These are phyloP conservation scores for Temnopleurus reevesii DNA, from an alignment of 53 echinoderm and acorn worm species.

Conservation along the genomic window DNA sequence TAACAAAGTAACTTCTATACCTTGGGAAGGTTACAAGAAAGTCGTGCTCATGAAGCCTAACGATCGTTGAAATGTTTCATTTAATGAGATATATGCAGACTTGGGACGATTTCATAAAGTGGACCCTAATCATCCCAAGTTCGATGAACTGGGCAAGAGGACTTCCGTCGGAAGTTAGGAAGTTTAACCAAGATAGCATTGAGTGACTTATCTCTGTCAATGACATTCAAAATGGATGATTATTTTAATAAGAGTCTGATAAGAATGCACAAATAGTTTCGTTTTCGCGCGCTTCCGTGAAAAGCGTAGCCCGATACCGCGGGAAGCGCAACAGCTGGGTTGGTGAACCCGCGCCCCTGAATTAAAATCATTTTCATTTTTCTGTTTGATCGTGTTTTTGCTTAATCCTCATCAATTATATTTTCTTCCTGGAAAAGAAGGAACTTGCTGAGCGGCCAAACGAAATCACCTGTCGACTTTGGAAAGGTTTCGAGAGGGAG, in stretches of 20 bases:
- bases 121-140: slow-evolving; percentile 10
- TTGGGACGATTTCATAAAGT: not conserved
- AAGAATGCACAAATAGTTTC: not conserved
- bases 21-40: too few relatives aligned
- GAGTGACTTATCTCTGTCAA: slow-evolving; percentile 15
- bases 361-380: slow-evolving; percentile 27
- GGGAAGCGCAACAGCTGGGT: slow-evolving; percentile 25
- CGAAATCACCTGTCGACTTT: slow-evolving; percentile 37
- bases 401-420: slow-evolving; percentile 39
- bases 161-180: slow-evolving; percentile 29
- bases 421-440: not conserved
- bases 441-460: not conserved
- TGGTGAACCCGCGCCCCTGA: slow-evolving; percentile 1
- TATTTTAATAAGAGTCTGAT: not conserved
- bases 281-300: slow-evolving; percentile 29
- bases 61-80: too few relatives aligned
- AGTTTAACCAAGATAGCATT: slow-evolving; percentile 32
- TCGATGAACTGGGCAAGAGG: not conserved
- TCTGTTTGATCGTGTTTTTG: not conserved
- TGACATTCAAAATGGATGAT: not conserved
- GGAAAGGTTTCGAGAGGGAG: not conserved
- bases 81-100: too few relatives aligned
- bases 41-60: too few relatives aligned
- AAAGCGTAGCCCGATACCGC: not conserved
- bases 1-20: too few relatives aligned